A percentile compares a stretch with the other conserved stretches of the same genome.
Conservation (phyloP, 2,888 invertebrate genomes). For the Cheilosia impressa region DNA sequence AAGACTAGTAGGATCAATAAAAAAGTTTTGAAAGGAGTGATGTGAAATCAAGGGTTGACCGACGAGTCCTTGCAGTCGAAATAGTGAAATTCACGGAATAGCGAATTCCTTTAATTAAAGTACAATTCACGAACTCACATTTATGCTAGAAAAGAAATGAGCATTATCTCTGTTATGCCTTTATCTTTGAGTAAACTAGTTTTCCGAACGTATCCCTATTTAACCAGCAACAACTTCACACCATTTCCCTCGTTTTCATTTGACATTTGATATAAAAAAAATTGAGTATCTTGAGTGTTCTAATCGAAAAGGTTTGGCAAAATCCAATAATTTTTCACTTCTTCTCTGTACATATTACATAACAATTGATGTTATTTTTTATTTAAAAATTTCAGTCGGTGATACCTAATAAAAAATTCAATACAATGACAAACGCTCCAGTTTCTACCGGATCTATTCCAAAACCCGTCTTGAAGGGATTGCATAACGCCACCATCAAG, state of each 20-base stretch:
- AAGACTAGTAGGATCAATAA: no score
- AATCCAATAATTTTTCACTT: conserved; percentile 26
- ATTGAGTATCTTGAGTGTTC: conserved; percentile 13
- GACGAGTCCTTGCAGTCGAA: no score
- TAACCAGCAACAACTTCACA: conserved; percentile 28
- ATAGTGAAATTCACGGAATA: no score
- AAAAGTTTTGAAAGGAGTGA: no score
- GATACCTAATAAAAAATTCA: conserved; percentile 3
- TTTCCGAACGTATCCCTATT: no score
- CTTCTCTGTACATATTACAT: conserved; percentile 37
- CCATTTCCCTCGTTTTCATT: conserved; percentile 5
- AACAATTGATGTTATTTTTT: conserved; percentile 20
- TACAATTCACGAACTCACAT: no score
- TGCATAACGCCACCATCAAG: conserved; percentile 87
- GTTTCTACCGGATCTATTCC: conserved; percentile 81
- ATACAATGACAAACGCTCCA: conserved; percentile 79
- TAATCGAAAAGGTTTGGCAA: conserved; percentile 51
- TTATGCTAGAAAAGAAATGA: no score
- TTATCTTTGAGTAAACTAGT: no score
- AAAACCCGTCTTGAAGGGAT: conserved; percentile 89
- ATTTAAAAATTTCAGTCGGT: conserved; percentile 41
- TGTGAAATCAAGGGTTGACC: no score
- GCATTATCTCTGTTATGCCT: no score
- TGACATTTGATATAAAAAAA: conserved; percentile 47
- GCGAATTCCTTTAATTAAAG: no score